Evolutionary conservation across 2,797 vertebrate genomes (phyloP).

Genomic region (Myripristis murdjan): DNA sequence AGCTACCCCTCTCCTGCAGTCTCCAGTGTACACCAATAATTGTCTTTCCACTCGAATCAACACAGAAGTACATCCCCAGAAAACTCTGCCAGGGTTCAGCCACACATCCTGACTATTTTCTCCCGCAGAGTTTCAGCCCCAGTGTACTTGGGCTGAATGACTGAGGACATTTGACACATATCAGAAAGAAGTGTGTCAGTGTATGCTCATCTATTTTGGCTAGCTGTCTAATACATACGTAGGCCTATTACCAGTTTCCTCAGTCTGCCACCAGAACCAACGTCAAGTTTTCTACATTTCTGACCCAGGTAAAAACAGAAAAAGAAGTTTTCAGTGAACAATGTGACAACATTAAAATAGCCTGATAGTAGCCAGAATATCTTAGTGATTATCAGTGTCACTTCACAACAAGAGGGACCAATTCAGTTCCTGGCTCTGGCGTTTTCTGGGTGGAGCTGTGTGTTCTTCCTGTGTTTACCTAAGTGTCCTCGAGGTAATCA

Average conservation of each 20-base stretch:
- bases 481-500: neutral
- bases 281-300: too few relatives aligned
- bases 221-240: too few relatives aligned
- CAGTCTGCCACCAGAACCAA: too few relatives aligned
- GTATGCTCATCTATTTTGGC: too few relatives aligned
- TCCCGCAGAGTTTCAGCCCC: neutral
- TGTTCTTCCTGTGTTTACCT: neutral
- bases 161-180: neutral
- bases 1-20: neutral
- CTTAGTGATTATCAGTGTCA: neutral
- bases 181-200: too few relatives aligned
- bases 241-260: too few relatives aligned
- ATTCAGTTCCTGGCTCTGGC: neutral
- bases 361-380: too few relatives aligned
- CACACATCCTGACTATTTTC: neutral
- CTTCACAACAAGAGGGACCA: neutral
- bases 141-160: neutral
- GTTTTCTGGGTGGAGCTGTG: neutral
- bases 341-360: too few relatives aligned
- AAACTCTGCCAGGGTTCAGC: constrained; percentile 2
- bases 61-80: constrained; percentile 6
- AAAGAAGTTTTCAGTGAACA: too few relatives aligned
- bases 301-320: too few relatives aligned
- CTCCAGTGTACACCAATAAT: neutral
- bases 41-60: constrained; percentile 9